phyloP scores from a whole-genome alignment of 2,797 vertebrate genomes.

The Liasis olivaceus region DNA sequence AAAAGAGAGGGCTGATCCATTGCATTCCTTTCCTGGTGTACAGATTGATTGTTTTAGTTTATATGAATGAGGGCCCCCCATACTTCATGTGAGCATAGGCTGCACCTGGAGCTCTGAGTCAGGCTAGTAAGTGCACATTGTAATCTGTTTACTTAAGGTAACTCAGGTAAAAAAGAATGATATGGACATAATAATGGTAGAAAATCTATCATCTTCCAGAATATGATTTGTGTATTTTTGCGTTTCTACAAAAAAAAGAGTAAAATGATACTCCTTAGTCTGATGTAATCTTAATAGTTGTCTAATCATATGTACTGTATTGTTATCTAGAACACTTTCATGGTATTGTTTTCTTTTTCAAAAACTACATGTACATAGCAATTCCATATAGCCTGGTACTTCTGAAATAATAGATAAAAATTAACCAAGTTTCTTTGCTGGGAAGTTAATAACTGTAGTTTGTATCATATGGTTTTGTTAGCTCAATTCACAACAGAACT shows the following conservation, averaged over 20 bases:
- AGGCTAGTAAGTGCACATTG: slow-evolving; percentile 60
- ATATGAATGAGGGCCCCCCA: not conserved
- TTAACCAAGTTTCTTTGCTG: slow-evolving; percentile 47
- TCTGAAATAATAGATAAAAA: slow-evolving; percentile 33
- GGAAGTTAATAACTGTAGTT: slow-evolving; percentile 43
- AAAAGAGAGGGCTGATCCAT: slow-evolving; percentile 1
- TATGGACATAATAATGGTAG: slow-evolving; percentile 51
- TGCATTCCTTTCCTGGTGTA: not conserved
- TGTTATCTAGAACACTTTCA: slow-evolving; percentile 43
- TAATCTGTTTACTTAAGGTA: slow-evolving; percentile 74
- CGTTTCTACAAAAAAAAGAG: slow-evolving; percentile 21
- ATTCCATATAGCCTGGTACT: slow-evolving; percentile 33
- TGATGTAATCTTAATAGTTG: slow-evolving; percentile 28
- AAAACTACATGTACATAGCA: slow-evolving; percentile 31
- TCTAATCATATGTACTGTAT: slow-evolving; percentile 42
- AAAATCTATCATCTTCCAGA: slow-evolving; percentile 64
- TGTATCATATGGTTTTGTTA: slow-evolving; percentile 45
- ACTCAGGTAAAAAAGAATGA: slow-evolving; percentile 72
- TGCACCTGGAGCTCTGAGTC: not conserved
- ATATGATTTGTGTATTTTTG: slow-evolving; percentile 47
- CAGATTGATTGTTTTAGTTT: not conserved
- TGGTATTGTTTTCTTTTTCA: slow-evolving; percentile 55
- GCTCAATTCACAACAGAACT: slow-evolving; percentile 42
- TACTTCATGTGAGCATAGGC: not conserved
- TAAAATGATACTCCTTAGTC: slow-evolving; percentile 12